Percentiles rank a stretch among this genome's conserved stretches.
Evolutionary conservation across 2,888 invertebrate genomes (phyloP).

Genomic region (Platynereis dumerilii): DNA sequence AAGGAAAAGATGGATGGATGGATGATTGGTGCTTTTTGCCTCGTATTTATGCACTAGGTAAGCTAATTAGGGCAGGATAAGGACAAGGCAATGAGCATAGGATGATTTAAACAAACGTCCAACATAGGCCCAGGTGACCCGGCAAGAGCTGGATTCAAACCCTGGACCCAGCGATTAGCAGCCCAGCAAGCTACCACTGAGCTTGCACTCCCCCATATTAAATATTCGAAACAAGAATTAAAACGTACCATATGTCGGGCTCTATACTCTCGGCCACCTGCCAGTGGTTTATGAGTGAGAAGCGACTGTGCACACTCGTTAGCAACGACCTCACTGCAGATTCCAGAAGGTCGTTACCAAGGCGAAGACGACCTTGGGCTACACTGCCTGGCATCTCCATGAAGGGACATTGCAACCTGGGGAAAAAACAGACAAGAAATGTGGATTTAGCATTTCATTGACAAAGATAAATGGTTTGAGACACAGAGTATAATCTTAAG

Average conservation of each 20-base stretch:
- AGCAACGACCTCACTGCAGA: constrained; percentile 77
- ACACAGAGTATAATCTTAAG: no score
- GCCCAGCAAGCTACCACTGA: no score
- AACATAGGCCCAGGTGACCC: no score
- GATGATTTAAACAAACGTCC: not conserved
- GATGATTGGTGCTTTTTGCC: no score
- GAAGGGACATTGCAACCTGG: constrained; percentile 83
- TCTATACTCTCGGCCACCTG: constrained; percentile 81
- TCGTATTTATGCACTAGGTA: no score
- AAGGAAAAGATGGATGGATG: no score
- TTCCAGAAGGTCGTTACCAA: constrained; percentile 59
- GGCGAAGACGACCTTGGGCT: constrained; percentile 38
- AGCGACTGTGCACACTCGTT: constrained; percentile 79
- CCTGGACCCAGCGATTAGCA: no score
- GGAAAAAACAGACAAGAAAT: constrained; percentile 3
- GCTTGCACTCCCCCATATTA: not conserved
- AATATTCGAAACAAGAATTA: no score
- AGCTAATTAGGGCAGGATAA: no score
- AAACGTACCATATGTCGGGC: constrained; percentile 68
- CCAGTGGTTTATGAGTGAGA: constrained; percentile 76
- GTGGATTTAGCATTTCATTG: no score
- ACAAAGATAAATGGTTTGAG: no score
- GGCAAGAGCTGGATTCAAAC: no score
- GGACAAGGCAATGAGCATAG: not conserved
- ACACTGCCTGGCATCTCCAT: constrained; percentile 73